Base-by-base conservation (phyloP, 2,888 invertebrate species). In the Trichogramma evanescens region DNA sequence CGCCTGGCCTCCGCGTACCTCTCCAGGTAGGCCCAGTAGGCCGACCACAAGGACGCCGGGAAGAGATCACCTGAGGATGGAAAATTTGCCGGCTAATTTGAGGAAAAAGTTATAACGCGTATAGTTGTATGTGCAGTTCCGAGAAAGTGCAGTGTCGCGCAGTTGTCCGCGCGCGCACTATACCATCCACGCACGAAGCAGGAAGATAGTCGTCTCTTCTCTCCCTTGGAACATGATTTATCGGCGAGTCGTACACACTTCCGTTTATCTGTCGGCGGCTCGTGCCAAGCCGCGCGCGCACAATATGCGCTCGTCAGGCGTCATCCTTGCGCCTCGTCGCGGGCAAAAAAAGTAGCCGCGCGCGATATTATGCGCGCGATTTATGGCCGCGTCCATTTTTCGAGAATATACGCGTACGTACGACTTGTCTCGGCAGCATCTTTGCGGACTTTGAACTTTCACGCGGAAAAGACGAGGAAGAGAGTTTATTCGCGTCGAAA, bases 11-110 rank as follows among this genome's bases (percentile, higher is more conserved):
- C 80, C 56, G 82, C 80, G 74, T 86, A 86, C 59, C 83, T 81
- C 59, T 83, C 80, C 73, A 86, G 80, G 73, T 84, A 88, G 72
- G 86, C 84, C 65, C 84, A 84, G 73, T 86, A 86, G 50, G 84
- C 83, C 68, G 83, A 83, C 85, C 86, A 83, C 70, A 87, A 80
- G 71, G 86, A 84, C 64, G 83, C 83, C 68, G 83, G 82, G 71
- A 88, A 87, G 72, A 87, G 78, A 70, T 84, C 84, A 71, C 76
- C 77, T 77, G 73, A 1, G 42, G 3, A 41, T 39, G 45, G 2
- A 26, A 26, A 26, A 26, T 26, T 26, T 26, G 26, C 26, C 26
- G 26, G 26, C 26, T 26, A 26, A 26, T 26, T 26, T 26, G 26
- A 26, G 26, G 26, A 26, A 26, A 26, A 26, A 26, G 26, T 26